Base-by-base conservation (phyloP, 30 jellyfish, hydroid and myxozoan species). In the Rhopilema esculentum region DNA sequence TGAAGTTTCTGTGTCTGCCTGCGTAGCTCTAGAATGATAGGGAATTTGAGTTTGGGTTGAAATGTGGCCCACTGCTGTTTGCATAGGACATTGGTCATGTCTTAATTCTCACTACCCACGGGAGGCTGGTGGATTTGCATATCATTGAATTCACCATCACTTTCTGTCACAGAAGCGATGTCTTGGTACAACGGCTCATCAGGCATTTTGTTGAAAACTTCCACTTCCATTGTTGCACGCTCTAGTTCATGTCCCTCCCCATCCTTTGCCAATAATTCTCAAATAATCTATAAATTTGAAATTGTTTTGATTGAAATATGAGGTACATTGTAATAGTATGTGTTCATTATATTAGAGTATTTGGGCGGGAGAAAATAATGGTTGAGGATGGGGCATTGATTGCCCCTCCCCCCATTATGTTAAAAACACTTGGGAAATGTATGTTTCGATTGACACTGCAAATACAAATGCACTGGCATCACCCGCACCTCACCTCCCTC, bases 1-100 rank as follows among this genome's bases (percentile, higher is more conserved):
- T 64, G 74, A 26, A 0, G 31, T 64, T 64, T 64, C 74, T n/a
- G 27, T 64, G 27, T 23, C 30, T 64, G 74, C 30, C 74, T 64
- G 74, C 30, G 74, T 64, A 64, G 74, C 74, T 64, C 30, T 64
- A n/a, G 74, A 64, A 20, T 23, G 74, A 64, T 64, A 26, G 74
- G 31, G 31, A 64, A n/a, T n/a, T 64, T 23, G 74, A 26, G 74
- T 64, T 64, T 64, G 74, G 30, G 74, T 64, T 64, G 74, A 64
- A 8, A 64, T 26, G 30, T 64, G 74, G 23, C 74, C 30, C 30
- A 64, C 23, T 53, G 21, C 68, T 53, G 21, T 53, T 53, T 53
- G 68, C 68, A 53, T 6, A 40, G 57, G 12, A 40, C 57, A 12
- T 40, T 40, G 6, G 57, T 40, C 57, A 40, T 40, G 57, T 40